Evolutionary conservation across 2,113 vertebrate species (phyloP).

Genomic region (Centropus bengalensis): DNA sequence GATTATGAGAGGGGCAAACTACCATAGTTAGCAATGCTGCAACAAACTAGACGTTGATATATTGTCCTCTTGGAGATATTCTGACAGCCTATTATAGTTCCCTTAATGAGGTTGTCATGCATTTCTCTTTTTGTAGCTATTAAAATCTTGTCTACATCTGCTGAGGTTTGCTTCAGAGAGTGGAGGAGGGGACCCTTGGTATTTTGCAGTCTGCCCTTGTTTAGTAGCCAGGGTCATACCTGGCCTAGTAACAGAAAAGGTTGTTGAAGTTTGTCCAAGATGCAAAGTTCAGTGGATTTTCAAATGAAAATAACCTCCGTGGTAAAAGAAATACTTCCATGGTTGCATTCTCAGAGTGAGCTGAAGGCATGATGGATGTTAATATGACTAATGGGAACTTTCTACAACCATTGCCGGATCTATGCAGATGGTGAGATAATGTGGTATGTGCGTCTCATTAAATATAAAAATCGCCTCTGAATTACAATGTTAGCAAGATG

Average conservation of each 20-base stretch:
- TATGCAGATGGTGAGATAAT: conserved; percentile 52
- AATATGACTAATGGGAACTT: conserved; percentile 52
- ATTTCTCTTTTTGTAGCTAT: conserved; percentile 79
- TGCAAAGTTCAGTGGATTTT: conserved; percentile 11
- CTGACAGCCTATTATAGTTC: conserved; percentile 73
- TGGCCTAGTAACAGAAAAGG: background rate
- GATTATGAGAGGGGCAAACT: conserved; percentile 63
- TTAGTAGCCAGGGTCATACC: conserved; percentile 3
- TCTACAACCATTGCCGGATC: conserved; percentile 22
- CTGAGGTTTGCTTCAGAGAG: conserved; percentile 67
- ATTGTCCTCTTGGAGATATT: conserved; percentile 75
- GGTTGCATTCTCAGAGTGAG: background rate
- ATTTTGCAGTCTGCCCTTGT: conserved; percentile 15
- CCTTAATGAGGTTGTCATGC: conserved; percentile 82
- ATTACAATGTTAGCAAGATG: conserved; percentile 32
- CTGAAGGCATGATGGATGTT: conserved; percentile 59
- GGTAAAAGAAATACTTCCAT: conserved; percentile 36
- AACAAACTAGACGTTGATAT: conserved; percentile 78
- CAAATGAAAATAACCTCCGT: conserved; percentile 11
- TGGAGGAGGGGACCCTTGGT: background rate
- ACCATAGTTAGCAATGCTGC: conserved; percentile 62
- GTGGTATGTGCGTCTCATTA: conserved; percentile 52
- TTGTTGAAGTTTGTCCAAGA: conserved; percentile 10
- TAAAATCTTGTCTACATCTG: conserved; percentile 83
- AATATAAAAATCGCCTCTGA: conserved; percentile 53